phyloP scores from a whole-genome alignment of 2,113 vertebrate genomes.

The Himantopus leucocephalus region DNA sequence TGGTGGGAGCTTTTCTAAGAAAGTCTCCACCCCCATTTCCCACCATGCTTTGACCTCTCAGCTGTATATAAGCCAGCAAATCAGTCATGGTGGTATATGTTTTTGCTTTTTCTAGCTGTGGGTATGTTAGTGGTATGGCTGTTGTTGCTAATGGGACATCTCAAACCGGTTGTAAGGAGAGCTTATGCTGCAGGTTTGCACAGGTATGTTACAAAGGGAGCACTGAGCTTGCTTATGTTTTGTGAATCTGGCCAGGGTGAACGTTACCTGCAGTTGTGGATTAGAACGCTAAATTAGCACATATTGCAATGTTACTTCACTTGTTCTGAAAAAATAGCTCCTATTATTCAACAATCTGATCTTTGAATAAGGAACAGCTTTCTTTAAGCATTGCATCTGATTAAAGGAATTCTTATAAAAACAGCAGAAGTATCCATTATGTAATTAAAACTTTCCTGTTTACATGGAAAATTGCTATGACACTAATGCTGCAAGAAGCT shows the following conservation, averaged over 20 bases:
- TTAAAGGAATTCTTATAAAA: constrained; percentile 28
- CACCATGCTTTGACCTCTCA: not conserved
- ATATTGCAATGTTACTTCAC: rapidly evolving
- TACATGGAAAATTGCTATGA: constrained; percentile 28
- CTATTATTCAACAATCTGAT: not conserved
- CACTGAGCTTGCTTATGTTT: rapidly evolving
- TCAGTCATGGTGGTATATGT: rapidly evolving
- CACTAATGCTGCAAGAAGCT: not conserved
- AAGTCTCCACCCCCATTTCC: not conserved
- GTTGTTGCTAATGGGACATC: rapidly evolving
- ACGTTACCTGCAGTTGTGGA: not conserved
- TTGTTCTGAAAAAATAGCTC: not conserved
- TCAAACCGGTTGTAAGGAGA: rapidly evolving
- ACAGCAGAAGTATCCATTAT: not conserved
- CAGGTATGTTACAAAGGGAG: not conserved
- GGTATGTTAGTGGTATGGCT: rapidly evolving
- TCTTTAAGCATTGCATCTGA: not conserved
- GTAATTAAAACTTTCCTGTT: constrained; percentile 54
- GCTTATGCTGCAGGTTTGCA: not conserved
- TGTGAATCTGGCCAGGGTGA: not conserved
- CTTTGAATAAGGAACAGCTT: not conserved
- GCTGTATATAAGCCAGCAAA: not conserved
- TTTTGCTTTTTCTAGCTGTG: rapidly evolving
- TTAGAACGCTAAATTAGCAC: not conserved
- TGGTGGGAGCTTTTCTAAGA: not conserved